Percentiles rank a stretch among this genome's conserved stretches.
phyloP scores from a whole-genome alignment of 1,140 invertebrate species.

The Trachymyrmex cornetzi region DNA sequence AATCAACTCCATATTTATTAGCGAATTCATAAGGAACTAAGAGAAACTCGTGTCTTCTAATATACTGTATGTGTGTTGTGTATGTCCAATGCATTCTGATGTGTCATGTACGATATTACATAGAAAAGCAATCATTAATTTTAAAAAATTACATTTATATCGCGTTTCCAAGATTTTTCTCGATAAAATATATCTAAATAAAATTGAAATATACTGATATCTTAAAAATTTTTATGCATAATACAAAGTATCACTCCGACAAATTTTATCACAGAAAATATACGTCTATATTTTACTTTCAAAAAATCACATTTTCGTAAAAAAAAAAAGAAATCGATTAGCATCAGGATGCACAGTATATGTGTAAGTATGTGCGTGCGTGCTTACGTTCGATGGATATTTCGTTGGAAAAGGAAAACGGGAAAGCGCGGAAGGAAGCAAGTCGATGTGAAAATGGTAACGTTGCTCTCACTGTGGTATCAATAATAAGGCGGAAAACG shows the following conservation, averaged over 20 bases:
- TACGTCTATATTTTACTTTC: not conserved
- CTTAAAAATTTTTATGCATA: not conserved
- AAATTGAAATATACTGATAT: not conserved
- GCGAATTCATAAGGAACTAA: not conserved
- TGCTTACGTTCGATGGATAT: constrained; percentile 12
- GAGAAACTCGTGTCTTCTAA: constrained; percentile 27
- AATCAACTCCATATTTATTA: constrained; percentile 1
- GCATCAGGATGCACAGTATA: constrained; percentile 19
- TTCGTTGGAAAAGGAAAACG: not conserved
- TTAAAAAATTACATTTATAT: not conserved
- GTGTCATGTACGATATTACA: not conserved
- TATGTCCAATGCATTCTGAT: constrained; percentile 33
- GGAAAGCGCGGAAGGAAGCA: constrained; percentile 37
- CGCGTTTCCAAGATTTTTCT: not conserved
- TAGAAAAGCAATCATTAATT: not conserved
- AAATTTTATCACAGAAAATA: not conserved
- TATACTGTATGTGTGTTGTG: constrained; percentile 4
- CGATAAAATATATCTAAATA: not conserved
- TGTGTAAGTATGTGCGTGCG: constrained; percentile 31
- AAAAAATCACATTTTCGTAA: not conserved
- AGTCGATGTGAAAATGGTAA: constrained; percentile 60
- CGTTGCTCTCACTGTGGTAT: constrained; percentile 76
- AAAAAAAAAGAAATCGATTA: not conserved
- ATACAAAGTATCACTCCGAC: not conserved
- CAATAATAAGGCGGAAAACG: constrained; percentile 81